Evolutionary conservation across 2,888 invertebrate genomes (phyloP).

Genomic region (Timema podura): DNA sequence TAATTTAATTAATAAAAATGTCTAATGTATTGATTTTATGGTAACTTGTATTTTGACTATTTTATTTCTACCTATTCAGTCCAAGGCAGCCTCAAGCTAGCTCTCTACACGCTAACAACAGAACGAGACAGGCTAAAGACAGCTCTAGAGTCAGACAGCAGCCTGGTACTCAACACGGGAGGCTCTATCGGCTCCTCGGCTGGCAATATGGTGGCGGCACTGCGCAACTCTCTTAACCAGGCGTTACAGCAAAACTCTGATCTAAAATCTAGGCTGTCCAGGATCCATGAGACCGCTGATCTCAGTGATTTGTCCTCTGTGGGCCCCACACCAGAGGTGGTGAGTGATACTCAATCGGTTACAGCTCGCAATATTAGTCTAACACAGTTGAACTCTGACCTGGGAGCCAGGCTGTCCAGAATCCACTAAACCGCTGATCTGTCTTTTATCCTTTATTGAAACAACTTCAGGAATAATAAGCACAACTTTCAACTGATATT

Average conservation of each 20-base stretch:
- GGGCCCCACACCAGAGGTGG: conserved; percentile 53
- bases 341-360: conserved; percentile 38
- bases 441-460: too few relatives aligned
- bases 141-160: conserved; percentile 52
- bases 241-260: conserved; percentile 73
- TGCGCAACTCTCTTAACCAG: conserved; percentile 58
- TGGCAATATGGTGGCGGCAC: conserved; percentile 49
- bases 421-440: too few relatives aligned
- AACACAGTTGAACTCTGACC: too few relatives aligned
- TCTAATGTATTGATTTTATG: not conserved
- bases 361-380: too few relatives aligned
- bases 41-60: not conserved
- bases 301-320: conserved; percentile 57
- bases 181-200: conserved; percentile 32
- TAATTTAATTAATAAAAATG: not conserved
- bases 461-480: too few relatives aligned
- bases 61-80: conserved; percentile 40
- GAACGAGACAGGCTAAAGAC: conserved; percentile 62
- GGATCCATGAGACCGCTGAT: conserved; percentile 62
- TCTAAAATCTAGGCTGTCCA: conserved; percentile 57
- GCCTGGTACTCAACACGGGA: conserved; percentile 14
- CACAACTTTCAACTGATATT: too few relatives aligned
- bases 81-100: conserved; percentile 48
- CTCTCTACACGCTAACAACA: conserved; percentile 45
- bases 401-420: too few relatives aligned